Evolutionary conservation across 2,113 vertebrate genomes (phyloP), one percentile per base, ranked within the genome.

Genomic region (Tyrannus savana): DNA sequence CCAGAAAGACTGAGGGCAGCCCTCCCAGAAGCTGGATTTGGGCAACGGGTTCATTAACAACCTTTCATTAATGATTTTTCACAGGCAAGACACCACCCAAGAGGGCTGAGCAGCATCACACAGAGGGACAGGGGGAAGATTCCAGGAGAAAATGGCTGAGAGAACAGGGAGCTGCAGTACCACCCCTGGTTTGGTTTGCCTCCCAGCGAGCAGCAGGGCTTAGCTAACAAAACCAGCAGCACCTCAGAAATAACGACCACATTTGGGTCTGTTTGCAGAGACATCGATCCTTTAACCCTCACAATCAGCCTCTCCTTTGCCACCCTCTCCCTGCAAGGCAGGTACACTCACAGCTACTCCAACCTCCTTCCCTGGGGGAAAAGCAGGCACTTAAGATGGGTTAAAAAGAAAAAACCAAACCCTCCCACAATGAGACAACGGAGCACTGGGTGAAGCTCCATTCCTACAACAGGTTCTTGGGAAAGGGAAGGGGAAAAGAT

Each of bases 401-500:
- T 64, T 15, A 80, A 60, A 64, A 64, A 35, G 6, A 4, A 24
- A 14, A 52, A 52, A 4, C 28, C 67, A 69, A 56, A 10, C 2
- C 17, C 12, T 76, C 59, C 37, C 28, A 58, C 0, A 0, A 23
- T 1, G 22, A 41, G 44, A 18, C 7, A 62, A 2, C 2, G 2
- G 62, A 64, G 66, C 0, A 0, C 47, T 3, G 1, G 46, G 64
- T 73, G 49, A 67, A 76, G 72, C 49, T 73, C 5, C 7, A 18
- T 1, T 69, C 67, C 58, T 23, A 6, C 62, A 30, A 1, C 6
- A 3, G 44, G 7, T 44, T 47, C 28, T 33, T 8, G 39, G 67
- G 68, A 64, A 83, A 17, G 68, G 55, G 52, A 78, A 53, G 6
- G 33, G 44, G 21, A 12, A 28, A 14, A 42, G 22, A 80, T 12